Percentiles rank a stretch among this genome's conserved stretches.
Conservation (phyloP, 1,140 invertebrate species). For the Drosophila prosaltans region DNA sequence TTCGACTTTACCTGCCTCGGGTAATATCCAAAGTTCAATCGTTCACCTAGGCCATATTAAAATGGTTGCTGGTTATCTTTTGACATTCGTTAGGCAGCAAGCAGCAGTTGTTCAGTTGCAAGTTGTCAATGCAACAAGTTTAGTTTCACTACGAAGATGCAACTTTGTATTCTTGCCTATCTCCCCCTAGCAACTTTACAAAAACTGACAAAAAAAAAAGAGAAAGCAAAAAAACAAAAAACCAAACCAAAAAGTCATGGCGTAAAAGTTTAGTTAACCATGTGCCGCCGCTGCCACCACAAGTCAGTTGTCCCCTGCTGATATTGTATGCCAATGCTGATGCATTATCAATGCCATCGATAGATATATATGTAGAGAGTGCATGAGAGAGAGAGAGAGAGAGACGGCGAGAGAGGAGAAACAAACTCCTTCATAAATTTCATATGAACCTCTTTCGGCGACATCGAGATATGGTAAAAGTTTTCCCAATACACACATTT, state of each 20-base stretch:
- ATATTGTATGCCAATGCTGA: slow-evolving; percentile 10
- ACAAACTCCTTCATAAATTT: slow-evolving; percentile 41
- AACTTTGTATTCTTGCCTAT: slow-evolving; percentile 55
- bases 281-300: neutral
- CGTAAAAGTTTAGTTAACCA: slow-evolving; percentile 49
- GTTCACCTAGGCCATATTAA: slow-evolving; percentile 33
- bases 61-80: slow-evolving; percentile 44
- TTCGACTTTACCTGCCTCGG: slow-evolving; percentile 43
- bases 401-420: neutral
- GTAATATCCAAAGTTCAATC: slow-evolving; percentile 55
- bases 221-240: too few species aligned
- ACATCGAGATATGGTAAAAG: slow-evolving; percentile 3
- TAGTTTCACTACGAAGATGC: slow-evolving; percentile 13
- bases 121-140: slow-evolving; percentile 76
- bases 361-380: neutral
- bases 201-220: neutral
- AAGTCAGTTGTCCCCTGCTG: slow-evolving; percentile 2
- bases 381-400: neutral
- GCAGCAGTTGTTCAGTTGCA: slow-evolving; percentile 28
- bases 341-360: slow-evolving; percentile 52
- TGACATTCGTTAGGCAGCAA: slow-evolving; percentile 31
- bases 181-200: neutral
- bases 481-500: slow-evolving; percentile 3
- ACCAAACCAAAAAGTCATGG: slow-evolving; percentile 67
- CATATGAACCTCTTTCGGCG: slow-evolving; percentile 46